Evolutionary conservation across 2,888 invertebrate genomes (phyloP).

Genomic region (Dryobotodes eremita): DNA sequence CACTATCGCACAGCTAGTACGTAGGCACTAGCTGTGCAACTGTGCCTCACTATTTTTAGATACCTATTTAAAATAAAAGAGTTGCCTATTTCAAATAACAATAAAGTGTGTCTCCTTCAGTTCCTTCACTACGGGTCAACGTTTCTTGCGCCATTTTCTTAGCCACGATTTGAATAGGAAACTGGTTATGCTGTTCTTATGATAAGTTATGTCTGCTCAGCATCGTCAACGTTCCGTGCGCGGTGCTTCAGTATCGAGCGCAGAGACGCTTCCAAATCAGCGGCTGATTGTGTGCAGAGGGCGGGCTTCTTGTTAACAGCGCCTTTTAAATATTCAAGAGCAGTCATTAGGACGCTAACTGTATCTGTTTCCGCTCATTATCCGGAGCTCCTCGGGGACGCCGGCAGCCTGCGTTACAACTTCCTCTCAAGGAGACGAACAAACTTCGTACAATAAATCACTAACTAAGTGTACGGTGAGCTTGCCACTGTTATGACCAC

Average conservation of each 20-base stretch:
- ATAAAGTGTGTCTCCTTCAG: background rate
- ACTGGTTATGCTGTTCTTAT: background rate
- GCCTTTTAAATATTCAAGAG: conserved; percentile 65
- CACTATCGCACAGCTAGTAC: too few species aligned
- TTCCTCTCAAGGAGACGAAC: background rate
- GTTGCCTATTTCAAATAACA: background rate
- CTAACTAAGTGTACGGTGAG: background rate
- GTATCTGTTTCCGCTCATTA: conserved; percentile 56
- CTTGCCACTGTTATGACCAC: background rate
- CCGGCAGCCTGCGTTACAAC: background rate
- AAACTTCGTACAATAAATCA: background rate
- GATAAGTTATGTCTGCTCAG: background rate
- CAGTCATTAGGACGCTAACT: conserved; percentile 60
- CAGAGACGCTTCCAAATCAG: conserved; percentile 27
- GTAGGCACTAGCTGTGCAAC: too few species aligned
- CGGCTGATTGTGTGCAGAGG: conserved; percentile 41
- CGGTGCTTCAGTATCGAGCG: background rate
- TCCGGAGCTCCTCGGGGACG: conserved; percentile 1
- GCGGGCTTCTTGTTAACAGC: conserved; percentile 48
- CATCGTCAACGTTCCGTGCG: too few species aligned
- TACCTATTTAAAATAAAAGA: background rate
- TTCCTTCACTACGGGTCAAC: background rate
- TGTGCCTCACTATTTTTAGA: background rate
- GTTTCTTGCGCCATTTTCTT: background rate
- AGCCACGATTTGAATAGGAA: background rate